phyloP scores from a whole-genome alignment of 2,113 vertebrate genomes.

The Ophthalmolycus amberensis region DNA sequence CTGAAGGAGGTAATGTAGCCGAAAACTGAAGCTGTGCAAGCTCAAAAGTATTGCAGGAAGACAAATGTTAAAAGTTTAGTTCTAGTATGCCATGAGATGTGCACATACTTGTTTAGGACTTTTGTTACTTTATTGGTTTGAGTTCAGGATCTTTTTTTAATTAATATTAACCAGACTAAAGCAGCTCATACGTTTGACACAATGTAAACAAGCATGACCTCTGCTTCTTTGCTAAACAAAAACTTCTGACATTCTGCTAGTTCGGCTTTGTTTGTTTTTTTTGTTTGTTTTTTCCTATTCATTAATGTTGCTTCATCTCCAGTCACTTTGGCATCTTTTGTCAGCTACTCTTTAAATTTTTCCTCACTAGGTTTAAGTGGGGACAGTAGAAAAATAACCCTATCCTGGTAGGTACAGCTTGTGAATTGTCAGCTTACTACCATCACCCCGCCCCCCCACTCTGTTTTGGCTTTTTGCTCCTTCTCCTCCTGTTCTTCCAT shows the following conservation, averaged over 20 bases:
- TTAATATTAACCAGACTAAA: background rate
- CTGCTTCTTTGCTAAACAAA: slow-evolving; percentile 43
- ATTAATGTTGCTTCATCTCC: slow-evolving; percentile 77
- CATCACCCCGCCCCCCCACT: slow-evolving; percentile 30
- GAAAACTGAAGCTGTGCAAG: background rate
- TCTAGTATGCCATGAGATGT: background rate
- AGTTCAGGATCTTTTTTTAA: background rate
- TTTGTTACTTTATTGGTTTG: background rate
- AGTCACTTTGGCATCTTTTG: slow-evolving; percentile 80
- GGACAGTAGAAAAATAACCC: slow-evolving; percentile 88
- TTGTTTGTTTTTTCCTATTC: slow-evolving; percentile 40
- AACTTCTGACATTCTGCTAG: slow-evolving; percentile 60
- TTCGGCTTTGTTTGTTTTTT: slow-evolving; percentile 43
- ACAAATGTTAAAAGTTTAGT: background rate
- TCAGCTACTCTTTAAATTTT: slow-evolving; percentile 85
- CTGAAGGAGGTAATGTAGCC: slow-evolving; percentile 8
- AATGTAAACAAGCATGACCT: slow-evolving; percentile 42
- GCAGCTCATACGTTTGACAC: background rate
- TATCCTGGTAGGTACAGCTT: slow-evolving; percentile 87
- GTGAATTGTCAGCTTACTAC: slow-evolving; percentile 76
- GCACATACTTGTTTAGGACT: background rate
- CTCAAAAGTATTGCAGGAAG: background rate
- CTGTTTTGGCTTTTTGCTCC: slow-evolving; percentile 28
- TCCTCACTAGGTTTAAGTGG: slow-evolving; percentile 89
- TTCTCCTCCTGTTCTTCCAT: slow-evolving; percentile 7